Evolutionary conservation across 2,888 invertebrate species (phyloP).

Genomic region (Syrista parreyssii): DNA sequence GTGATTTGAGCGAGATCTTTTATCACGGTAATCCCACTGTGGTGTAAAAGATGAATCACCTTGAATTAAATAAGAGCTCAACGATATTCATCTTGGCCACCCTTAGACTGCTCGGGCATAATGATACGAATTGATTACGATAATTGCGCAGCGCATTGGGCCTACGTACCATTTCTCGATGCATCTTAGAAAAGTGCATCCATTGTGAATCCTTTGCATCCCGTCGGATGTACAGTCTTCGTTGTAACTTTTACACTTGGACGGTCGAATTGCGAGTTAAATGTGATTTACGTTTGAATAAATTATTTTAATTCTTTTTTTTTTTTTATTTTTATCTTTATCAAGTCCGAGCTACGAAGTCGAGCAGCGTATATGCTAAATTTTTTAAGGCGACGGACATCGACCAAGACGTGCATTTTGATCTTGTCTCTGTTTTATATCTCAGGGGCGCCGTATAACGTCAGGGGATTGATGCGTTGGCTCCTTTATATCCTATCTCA

Average conservation of each 20-base stretch:
- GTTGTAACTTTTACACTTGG: background rate
- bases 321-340: background rate
- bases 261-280: background rate
- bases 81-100: constrained; percentile 6
- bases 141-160: constrained; percentile 24
- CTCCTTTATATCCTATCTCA: constrained; percentile 8
- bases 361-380: background rate
- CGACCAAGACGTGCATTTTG: background rate
- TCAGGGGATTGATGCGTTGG: constrained; percentile 5
- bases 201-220: background rate
- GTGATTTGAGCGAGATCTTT: constrained; percentile 37
- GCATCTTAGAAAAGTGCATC: background rate
- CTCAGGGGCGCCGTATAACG: background rate
- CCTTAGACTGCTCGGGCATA: constrained; percentile 22
- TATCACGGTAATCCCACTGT: constrained; percentile 31
- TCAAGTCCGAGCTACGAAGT: background rate
- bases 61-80: constrained; percentile 32
- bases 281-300: background rate
- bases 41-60: constrained; percentile 31
- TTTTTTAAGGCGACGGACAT: background rate
- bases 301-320: background rate
- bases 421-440: background rate
- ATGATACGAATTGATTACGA: constrained; percentile 44
- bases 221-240: background rate
- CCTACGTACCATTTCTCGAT: background rate